phyloP scores from a whole-genome alignment of 2,113 vertebrate genomes.

The Lampris incognitus region DNA sequence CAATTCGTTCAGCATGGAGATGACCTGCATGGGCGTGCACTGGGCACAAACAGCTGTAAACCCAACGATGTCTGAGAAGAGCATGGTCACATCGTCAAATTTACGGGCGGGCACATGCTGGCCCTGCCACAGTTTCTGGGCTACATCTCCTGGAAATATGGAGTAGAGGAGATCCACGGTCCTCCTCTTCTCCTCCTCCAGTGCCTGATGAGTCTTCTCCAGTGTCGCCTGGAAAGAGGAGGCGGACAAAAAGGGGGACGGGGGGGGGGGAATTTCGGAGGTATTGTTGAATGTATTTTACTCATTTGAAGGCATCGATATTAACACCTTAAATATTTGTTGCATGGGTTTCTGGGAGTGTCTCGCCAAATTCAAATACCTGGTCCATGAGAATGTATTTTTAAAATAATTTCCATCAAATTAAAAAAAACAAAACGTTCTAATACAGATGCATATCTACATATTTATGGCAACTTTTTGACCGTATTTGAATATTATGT shows the following conservation, averaged over 20 bases:
- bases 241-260: background rate
- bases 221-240: slow-evolving; percentile 84
- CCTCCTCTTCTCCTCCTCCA: slow-evolving; percentile 98
- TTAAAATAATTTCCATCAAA: slow-evolving; percentile 27
- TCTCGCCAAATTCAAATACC: slow-evolving; percentile 45
- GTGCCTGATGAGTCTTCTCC: slow-evolving; percentile 93
- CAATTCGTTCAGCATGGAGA: slow-evolving; percentile 98
- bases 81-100: slow-evolving; percentile 98
- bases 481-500: no score
- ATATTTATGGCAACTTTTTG: no score
- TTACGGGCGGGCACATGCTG: slow-evolving; percentile 94
- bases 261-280: slow-evolving; percentile 11
- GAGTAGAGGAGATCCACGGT: slow-evolving; percentile 98
- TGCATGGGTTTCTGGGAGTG: background rate
- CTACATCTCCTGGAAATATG: slow-evolving; percentile 97
- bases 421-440: background rate
- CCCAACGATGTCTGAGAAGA: slow-evolving; percentile 98
- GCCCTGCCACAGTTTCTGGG: slow-evolving; percentile 96
- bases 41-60: slow-evolving; percentile 98
- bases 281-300: slow-evolving; percentile 23
- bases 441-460: no score
- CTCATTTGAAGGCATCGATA: slow-evolving; percentile 29
- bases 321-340: background rate
- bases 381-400: slow-evolving; percentile 23
- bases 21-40: slow-evolving; percentile 99